A percentile compares a stretch with the other conserved stretches of the same genome.
phyloP scores from a whole-genome alignment of 64 coral and sea anemone genomes.

The Montipora foliosa region DNA sequence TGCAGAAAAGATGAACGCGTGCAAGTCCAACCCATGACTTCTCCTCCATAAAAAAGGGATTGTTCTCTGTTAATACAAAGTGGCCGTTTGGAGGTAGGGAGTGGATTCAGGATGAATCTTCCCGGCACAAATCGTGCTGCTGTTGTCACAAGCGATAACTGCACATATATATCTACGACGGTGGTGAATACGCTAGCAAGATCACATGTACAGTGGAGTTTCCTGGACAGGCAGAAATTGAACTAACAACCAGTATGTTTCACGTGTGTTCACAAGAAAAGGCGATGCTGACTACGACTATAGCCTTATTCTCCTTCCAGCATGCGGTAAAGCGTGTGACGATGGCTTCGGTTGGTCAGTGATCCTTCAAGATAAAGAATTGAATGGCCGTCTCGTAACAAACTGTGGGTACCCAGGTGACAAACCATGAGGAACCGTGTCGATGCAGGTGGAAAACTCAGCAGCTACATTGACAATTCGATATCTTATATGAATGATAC shows the following conservation, averaged over 20 bases:
- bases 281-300: background rate
- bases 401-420: conserved; percentile 38
- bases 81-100: background rate
- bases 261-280: background rate
- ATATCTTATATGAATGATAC: conserved; percentile 58
- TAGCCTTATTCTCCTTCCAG: conserved; percentile 47
- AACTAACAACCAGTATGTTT: background rate
- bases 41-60: conserved; percentile 43
- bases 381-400: conserved; percentile 47
- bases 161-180: background rate
- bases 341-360: conserved; percentile 64
- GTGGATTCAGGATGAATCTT: conserved; percentile 48
- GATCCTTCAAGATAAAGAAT: conserved; percentile 29
- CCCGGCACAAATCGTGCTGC: conserved; percentile 28
- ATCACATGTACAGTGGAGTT: background rate
- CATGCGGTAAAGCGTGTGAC: background rate
- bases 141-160: conserved; percentile 33
- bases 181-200: background rate
- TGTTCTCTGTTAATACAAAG: conserved; percentile 22
- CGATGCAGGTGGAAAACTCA: conserved; percentile 27
- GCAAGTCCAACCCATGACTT: conserved; percentile 43
- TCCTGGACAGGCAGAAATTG: background rate
- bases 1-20: conserved; percentile 40
- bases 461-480: background rate
- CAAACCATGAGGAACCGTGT: conserved; percentile 38